Base-by-base conservation (phyloP, 2,113 vertebrate species). In the Procavia capensis region DNA sequence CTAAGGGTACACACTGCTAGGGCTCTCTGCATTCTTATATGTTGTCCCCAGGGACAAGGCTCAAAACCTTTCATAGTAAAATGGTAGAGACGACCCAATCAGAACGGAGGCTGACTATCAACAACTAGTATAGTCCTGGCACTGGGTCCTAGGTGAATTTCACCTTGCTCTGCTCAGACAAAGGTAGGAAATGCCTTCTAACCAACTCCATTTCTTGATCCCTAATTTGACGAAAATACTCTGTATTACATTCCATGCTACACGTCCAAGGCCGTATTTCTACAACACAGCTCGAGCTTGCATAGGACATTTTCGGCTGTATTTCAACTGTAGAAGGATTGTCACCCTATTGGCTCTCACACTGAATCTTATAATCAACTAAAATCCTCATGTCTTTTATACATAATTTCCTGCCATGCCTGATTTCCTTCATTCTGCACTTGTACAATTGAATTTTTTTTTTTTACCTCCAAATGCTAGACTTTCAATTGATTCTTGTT, bases 361-460 rank as follows among this genome's bases (percentile, higher is more conserved):
- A 91, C 75, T 81, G 92, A 91, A 91, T 87, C 90, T 94, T 79
- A 76, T 39, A 90, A 92, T 61, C 85, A 95, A 61, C 92, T 94
- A 86, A 96, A 95, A 84, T n/a, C 50, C 36, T 84, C 50, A 81
- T 81, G 36, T 87, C 90, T 90, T 90, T 95, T 80, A 75, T 88
- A 93, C 25, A 78, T 87, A 95, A 97, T 84, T 93, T 95, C 70
- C 34, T 85, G 54, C 85, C 61, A 91, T 81, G 64, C 17, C 88
- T 84, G 80, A 87, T 81, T 87, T 90, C 34, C 75, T 36, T 95
- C 41, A 84, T 90, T 75, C 45, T 83, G 66, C 27, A 43, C 83
- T 91, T 75, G 68, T 61, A 83, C 66, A 54, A 68, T 63, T 95
- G 86, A 88, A 93, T 96, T 43, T 85, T 84, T 63, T 94, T 96